A percentile compares a stretch with the other conserved stretches of the same genome.
phyloP scores from a whole-genome alignment of 2,797 vertebrate species.

The Sorex maritimensis region DNA sequence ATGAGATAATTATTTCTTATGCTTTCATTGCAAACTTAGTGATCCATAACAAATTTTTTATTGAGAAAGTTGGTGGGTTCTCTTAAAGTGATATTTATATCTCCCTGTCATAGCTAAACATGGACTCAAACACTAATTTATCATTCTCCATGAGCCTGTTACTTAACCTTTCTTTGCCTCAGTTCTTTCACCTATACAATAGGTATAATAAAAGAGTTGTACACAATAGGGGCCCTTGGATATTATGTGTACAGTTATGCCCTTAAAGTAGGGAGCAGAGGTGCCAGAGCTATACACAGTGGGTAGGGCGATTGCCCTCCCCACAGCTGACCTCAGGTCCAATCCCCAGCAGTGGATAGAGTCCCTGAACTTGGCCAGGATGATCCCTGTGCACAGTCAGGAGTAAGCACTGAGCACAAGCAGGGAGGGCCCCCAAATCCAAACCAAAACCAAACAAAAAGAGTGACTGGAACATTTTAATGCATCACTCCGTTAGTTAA shows the following conservation, averaged over 20 bases:
- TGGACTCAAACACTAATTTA: neutral
- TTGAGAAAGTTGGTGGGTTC: neutral
- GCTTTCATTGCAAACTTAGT: slow-evolving; percentile 35
- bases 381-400: too few species aligned
- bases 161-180: neutral
- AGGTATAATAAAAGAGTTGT: neutral
- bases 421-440: too few species aligned
- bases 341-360: too few species aligned
- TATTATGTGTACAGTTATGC: neutral
- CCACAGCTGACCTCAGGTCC: too few species aligned
- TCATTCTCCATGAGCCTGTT: too few species aligned
- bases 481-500: neutral
- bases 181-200: neutral
- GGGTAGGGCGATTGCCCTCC: too few species aligned
- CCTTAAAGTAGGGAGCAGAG: neutral
- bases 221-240: neutral
- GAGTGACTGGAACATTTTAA: neutral
- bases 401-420: too few species aligned
- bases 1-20: neutral
- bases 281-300: too few species aligned
- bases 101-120: too few species aligned
- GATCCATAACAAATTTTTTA: neutral
- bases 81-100: too few species aligned
- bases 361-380: too few species aligned
- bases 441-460: too few species aligned